These are phyloP conservation scores for Ooceraea biroi DNA, from an alignment of 1,140 invertebrate species.

Conservation along the genomic window DNA sequence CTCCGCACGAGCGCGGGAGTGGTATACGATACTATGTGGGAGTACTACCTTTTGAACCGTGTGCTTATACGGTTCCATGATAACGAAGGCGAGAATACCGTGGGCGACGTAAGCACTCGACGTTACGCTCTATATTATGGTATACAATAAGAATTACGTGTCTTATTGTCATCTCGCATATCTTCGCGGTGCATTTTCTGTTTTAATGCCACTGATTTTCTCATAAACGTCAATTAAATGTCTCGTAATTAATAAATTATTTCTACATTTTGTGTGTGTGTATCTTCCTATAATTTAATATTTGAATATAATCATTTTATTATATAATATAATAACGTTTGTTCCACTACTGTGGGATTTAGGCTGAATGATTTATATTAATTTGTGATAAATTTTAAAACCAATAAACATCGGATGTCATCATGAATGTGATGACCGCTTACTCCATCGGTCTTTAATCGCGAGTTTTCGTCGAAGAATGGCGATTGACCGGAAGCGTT, in stretches of 20 bases:
- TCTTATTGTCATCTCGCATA: neutral
- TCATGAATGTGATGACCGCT: neutral
- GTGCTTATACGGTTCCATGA: conserved; percentile 4
- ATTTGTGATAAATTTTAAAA: neutral
- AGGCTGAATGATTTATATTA: neutral
- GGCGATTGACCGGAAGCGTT: conserved; percentile 12
- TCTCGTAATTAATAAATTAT: conserved; percentile 9
- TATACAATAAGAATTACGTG: conserved; percentile 23
- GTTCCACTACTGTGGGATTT: neutral
- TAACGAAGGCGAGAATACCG: conserved; percentile 36
- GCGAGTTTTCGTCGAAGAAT: neutral
- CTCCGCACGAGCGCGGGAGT: conserved; percentile 37
- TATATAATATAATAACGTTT: neutral
- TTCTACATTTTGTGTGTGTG: neutral
- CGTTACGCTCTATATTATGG: neutral
- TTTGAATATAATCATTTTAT: conserved; percentile 29
- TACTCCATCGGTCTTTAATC: conserved; percentile 18
- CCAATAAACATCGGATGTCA: neutral
- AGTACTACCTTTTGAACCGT: neutral
- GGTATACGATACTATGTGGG: conserved; percentile 15
- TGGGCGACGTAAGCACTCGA: no score
- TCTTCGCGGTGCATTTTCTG: neutral
- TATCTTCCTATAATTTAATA: conserved; percentile 17
- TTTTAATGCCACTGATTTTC: neutral
- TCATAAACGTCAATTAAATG: neutral